These are phyloP conservation scores for Eristalis intricaria DNA, from an alignment of 2,888 invertebrate species.

Conservation along the genomic window DNA sequence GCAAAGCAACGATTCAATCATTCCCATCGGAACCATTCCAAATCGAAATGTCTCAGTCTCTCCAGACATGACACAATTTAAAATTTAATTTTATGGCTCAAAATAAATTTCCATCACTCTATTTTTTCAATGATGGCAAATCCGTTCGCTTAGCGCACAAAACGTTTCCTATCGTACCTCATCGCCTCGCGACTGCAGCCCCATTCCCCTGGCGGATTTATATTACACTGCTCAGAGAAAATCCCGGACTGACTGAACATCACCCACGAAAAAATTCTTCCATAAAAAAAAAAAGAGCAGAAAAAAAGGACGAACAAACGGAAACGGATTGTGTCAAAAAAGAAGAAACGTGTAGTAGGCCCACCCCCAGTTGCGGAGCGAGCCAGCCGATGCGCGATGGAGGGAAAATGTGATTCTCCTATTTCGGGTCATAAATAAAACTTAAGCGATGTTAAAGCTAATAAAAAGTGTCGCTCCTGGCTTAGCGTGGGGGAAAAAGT, in stretches of 20 bases:
- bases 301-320: constrained; percentile 7
- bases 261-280: constrained; percentile 26
- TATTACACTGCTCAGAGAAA: constrained; percentile 48
- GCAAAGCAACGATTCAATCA: neutral
- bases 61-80: constrained; percentile 38
- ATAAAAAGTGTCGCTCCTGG: constrained; percentile 71
- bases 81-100: constrained; percentile 52
- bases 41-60: constrained; percentile 12
- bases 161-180: constrained; percentile 19
- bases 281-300: neutral
- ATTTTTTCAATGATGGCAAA: constrained; percentile 51
- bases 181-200: constrained; percentile 31
- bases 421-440: constrained; percentile 71
- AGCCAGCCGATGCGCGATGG: neutral
- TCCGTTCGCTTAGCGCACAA: constrained; percentile 47
- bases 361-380: neutral
- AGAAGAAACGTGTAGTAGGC: constrained; percentile 29
- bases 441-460: constrained; percentile 72
- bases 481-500: constrained; percentile 68
- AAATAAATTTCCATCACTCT: constrained; percentile 44
- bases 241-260: constrained; percentile 53
- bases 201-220: constrained; percentile 43
- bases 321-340: constrained; percentile 11
- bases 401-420: constrained; percentile 62
- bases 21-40: constrained; percentile 1